Evolutionary conservation across 2,888 invertebrate species (phyloP), one percentile per base, ranked within the genome.

Genomic region (Noctuana brunneofusca): DNA sequence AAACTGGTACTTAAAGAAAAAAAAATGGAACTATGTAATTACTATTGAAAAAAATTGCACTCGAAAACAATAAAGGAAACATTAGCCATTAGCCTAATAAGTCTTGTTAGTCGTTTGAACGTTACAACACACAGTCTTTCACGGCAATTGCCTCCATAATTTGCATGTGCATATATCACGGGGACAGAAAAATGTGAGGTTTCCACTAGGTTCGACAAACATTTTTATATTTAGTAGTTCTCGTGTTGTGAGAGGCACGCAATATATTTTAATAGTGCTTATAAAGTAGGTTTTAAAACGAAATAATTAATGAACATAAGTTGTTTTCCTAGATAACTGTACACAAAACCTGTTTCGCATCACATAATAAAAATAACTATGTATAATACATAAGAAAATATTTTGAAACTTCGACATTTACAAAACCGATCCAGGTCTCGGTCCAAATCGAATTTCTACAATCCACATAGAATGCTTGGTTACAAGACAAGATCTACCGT

Each of bases 91-190:
- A 11, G 30, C n/a, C n/a, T 35, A 4, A 46, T n/a, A 57, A 57
- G 22, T 32, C 35, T 48, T 16, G 6, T 16, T 12, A 16, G 38
- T 38, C 6, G 12, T 11, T 38, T 16, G 24, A 70, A 71, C 78
- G 77, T 79, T 73, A 68, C 71, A 80, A 81, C 81, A 76, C 73
- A 79, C 78, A 74, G 76, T 75, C 72, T 73, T 78, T 71, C 66
- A 64, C 64, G 64, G 72, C 76, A 80, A 85, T 86, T 84, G 81
- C 80, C 66, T 65, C 71, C 64, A 74, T 79, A 83, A 83, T 79
- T 76, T 75, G 73, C 78, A 67, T 75, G 76, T 79, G 82, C 84
- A 84, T 86, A 87, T 83, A 84, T 81, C 86, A 86, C 86, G 62
- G 74, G 65, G 75, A 78, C 78, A 75, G 71, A 74, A 73, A 74